phyloP scores from a whole-genome alignment of 2,888 invertebrate genomes.

The Fabriciana adippe region DNA sequence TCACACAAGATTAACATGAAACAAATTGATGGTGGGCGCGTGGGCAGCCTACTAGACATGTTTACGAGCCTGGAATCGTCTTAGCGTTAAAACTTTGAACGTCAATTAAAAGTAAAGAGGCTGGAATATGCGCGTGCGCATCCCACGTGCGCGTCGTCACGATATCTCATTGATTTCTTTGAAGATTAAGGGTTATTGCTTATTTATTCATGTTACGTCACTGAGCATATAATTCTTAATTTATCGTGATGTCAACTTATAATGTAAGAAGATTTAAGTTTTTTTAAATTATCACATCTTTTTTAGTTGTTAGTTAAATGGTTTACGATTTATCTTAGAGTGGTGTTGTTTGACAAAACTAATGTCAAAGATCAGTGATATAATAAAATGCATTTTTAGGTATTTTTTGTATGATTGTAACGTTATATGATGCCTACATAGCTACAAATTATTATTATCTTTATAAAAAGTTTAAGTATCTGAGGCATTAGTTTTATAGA shows the following conservation, averaged over 20 bases:
- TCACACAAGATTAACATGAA: constrained; percentile 70
- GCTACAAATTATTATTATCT: neutral
- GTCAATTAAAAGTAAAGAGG: constrained; percentile 35
- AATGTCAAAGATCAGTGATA: neutral
- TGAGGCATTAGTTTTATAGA: neutral
- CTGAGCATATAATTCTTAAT: constrained; percentile 21
- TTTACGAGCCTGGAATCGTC: constrained; percentile 58
- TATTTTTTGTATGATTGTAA: too few relatives aligned
- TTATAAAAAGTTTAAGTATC: neutral
- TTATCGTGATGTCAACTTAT: constrained; percentile 27
- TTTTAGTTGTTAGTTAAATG: constrained; percentile 8
- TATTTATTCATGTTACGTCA: constrained; percentile 41
- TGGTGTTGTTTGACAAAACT: neutral
- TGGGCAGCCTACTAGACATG: constrained; percentile 60
- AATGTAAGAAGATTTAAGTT: constrained; percentile 18
- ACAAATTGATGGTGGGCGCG: constrained; percentile 69
- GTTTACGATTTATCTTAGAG: constrained; percentile 2
- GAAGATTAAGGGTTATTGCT: constrained; percentile 49
- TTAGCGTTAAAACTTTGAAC: constrained; percentile 48
- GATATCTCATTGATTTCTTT: constrained; percentile 49
- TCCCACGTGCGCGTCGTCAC: constrained; percentile 37
- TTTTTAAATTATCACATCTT: constrained; percentile 18
- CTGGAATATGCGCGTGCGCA: constrained; percentile 30
- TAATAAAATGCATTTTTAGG: too few relatives aligned
- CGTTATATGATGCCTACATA: too few relatives aligned